Evolutionary conservation across 2,888 invertebrate species (phyloP), one percentile per base, ranked within the genome.

Genomic region (Scaptomyza tumidula): DNA sequence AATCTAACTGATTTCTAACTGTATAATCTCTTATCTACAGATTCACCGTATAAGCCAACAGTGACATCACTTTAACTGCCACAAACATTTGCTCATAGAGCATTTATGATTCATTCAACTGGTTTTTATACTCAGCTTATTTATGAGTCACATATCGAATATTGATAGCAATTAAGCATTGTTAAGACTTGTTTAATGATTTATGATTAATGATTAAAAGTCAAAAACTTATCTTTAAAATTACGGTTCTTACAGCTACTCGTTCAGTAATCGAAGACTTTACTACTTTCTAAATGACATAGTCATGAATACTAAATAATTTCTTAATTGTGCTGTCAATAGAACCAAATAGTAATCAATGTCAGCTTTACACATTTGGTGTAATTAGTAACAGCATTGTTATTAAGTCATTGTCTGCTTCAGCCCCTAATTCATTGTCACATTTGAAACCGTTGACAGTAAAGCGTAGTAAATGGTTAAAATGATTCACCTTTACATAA

Each of bases 41-140:
- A 88, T 46, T 81, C 87, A n/a, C 82, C 82, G 2, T 83, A 83
- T 16, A 68, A 76, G 41, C 74, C 87, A 37, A 88, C 85, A 37
- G 87, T 85, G 62, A 85, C 84, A 57, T 74, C 84, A 71, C 85
- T 84, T 37, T 84, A 62, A 63, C 70, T 39, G 68, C 50, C 68
- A 53, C 53, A 53, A 16, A 16, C 9, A 11, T 41, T 19, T 56
- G 66, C 44, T 56, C 62, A 35, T 27, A 7, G n/a, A 19, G 14
- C 13, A 41, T 48, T 27, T 27, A 31, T 59, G 50, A 48, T 29
- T 56, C 45, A 63, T 39, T n/a, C 14, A n/a, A 11, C 39, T 63
- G 43, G 29, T 14, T 65, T 16, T 45, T 54, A 29, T 41, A 58
- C 44, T 46, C 49, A 11, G 43, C 45, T 63, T 31, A 35, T 14